Evolutionary conservation across 2,888 invertebrate species (phyloP).

Genomic region (Lydus trimaculatus): DNA sequence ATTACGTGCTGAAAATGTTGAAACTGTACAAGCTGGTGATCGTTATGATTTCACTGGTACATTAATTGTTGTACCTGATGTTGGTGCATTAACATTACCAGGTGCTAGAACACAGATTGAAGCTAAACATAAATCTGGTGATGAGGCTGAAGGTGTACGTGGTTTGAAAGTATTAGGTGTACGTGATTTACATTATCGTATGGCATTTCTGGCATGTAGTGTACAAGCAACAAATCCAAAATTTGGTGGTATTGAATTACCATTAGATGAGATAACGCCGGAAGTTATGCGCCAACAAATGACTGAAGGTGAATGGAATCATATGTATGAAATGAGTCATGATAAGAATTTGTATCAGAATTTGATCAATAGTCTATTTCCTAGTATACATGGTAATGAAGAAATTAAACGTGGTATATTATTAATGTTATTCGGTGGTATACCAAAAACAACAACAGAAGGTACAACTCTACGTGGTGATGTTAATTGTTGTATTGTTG

Average conservation of each 20-base stretch:
- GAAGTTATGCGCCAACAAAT: constrained; percentile 94
- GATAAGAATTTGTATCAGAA: constrained; percentile 92
- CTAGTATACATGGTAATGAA: constrained; percentile 95
- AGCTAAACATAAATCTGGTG: constrained; percentile 75
- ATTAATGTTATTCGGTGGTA: constrained; percentile 97
- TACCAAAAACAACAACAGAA: constrained; percentile 92
- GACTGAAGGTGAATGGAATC: constrained; percentile 93
- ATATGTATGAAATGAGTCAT: constrained; percentile 95
- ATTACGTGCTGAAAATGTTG: constrained; percentile 94
- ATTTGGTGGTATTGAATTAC: constrained; percentile 86
- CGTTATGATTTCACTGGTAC: constrained; percentile 94
- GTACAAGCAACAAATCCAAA: constrained; percentile 86
- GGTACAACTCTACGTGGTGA: constrained; percentile 93
- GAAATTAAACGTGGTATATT: constrained; percentile 91
- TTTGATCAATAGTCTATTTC: constrained; percentile 90
- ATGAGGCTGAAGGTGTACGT: constrained; percentile 67
- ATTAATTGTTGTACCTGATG: constrained; percentile 97
- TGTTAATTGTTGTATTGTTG: constrained; percentile 97
- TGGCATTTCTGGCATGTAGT: constrained; percentile 94
- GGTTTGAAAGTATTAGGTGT: constrained; percentile 78
- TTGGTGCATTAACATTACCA: constrained; percentile 84
- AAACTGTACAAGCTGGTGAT: constrained; percentile 88
- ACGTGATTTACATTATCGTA: constrained; percentile 83
- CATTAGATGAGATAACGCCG: constrained; percentile 84
- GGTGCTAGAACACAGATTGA: constrained; percentile 86